phyloP scores from a whole-genome alignment of 2,113 vertebrate species.

The Rhinolophus ferrumequinum region DNA sequence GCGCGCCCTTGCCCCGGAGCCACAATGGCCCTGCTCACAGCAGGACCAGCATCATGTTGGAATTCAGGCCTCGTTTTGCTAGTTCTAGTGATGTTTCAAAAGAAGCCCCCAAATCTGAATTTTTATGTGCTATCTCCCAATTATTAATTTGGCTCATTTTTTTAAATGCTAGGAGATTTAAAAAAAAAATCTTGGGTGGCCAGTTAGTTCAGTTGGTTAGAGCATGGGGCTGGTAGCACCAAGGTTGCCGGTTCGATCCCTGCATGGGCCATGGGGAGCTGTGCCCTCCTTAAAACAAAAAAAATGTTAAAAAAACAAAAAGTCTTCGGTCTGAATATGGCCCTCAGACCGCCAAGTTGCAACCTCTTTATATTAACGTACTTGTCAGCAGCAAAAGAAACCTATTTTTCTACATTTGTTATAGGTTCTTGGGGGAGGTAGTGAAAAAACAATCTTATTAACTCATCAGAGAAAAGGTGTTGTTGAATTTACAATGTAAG shows the following conservation, averaged over 20 bases:
- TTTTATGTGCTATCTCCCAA: conserved; percentile 1
- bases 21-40: neutral
- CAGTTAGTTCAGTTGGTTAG: too few species aligned
- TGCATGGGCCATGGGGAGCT: too few species aligned
- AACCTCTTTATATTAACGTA: neutral
- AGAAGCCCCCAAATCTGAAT: neutral
- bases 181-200: neutral
- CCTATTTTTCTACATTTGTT: conserved; percentile 1
- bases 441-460: neutral
- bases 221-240: too few species aligned
- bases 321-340: neutral
- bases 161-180: neutral
- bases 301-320: neutral
- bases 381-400: neutral
- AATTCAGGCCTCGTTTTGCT: neutral
- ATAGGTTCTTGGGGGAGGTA: neutral
- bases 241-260: too few species aligned
- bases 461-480: neutral
- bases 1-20: accelerated
- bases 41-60: neutral
- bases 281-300: too few species aligned
- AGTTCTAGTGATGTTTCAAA: neutral
- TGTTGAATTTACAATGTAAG: conserved; percentile 5
- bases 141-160: conserved; percentile 3
- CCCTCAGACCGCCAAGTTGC: neutral